These are phyloP conservation scores for Protonemura montana DNA, from an alignment of 2,888 invertebrate genomes.

Conservation along the genomic window DNA sequence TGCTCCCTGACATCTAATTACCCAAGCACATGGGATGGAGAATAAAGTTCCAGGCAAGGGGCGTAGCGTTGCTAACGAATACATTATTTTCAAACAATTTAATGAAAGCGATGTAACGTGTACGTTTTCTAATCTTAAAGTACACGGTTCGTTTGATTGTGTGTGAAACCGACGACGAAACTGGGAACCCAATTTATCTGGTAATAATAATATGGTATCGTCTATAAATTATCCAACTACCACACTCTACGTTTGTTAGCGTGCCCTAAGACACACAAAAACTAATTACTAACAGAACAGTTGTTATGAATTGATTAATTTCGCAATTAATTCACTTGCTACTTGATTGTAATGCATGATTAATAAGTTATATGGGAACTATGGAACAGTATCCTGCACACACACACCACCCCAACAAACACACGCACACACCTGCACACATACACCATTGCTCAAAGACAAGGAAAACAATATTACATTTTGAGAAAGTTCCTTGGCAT, in stretches of 20 bases:
- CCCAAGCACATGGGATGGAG: background rate
- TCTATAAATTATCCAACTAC: background rate
- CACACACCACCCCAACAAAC: background rate
- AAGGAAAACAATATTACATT: background rate
- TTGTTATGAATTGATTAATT: conserved; percentile 22
- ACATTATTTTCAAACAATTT: background rate
- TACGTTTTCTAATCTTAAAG: background rate
- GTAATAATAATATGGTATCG: conserved; percentile 12
- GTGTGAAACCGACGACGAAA: background rate
- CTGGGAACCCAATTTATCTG: background rate
- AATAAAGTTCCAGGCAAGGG: background rate
- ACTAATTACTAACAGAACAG: background rate
- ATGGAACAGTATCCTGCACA: background rate
- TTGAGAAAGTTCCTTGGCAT: background rate
- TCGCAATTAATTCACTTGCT: conserved; percentile 13
- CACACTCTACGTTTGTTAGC: background rate
- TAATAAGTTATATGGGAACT: background rate
- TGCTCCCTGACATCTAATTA: background rate
- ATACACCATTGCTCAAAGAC: background rate
- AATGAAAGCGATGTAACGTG: background rate
- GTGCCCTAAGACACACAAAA: conserved; percentile 5
- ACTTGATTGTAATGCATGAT: conserved; percentile 12
- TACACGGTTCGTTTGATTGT: background rate
- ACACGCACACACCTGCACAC: background rate
- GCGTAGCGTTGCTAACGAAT: background rate